phyloP scores from a whole-genome alignment of 2,888 invertebrate genomes.

The Entomobrya proxima region DNA sequence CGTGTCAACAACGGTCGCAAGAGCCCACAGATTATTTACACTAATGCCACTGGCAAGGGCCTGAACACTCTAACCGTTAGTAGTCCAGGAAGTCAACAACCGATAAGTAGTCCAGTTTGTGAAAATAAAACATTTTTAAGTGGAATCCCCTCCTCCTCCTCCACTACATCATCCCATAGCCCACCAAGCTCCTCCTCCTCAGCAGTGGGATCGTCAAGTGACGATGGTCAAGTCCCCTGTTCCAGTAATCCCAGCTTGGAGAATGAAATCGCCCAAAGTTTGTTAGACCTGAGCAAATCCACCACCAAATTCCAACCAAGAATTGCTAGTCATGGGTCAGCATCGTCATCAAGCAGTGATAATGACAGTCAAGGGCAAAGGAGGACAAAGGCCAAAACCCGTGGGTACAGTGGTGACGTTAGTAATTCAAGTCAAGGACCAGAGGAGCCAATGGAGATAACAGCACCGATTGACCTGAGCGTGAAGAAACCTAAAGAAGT shows the following conservation, averaged over 20 bases:
- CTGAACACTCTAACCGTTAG: slow-evolving; percentile 73
- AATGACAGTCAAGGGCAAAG: slow-evolving; percentile 53
- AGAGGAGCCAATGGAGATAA: slow-evolving; percentile 29
- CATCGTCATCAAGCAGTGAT: slow-evolving; percentile 13
- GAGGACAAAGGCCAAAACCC: slow-evolving; percentile 30
- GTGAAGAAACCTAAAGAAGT: slow-evolving; percentile 54
- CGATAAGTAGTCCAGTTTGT: slow-evolving; percentile 69
- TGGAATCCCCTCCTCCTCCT: not conserved
- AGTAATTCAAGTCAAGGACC: slow-evolving; percentile 44
- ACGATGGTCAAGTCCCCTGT: too few relatives aligned
- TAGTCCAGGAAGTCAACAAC: slow-evolving; percentile 70
- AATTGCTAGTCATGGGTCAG: slow-evolving; percentile 57
- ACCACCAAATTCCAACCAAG: slow-evolving; percentile 5
- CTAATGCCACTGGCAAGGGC: slow-evolving; percentile 66
- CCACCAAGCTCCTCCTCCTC: not conserved
- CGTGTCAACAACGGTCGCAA: slow-evolving; percentile 74
- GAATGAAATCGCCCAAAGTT: slow-evolving; percentile 84
- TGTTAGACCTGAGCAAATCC: slow-evolving; percentile 82
- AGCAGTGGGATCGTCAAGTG: not conserved
- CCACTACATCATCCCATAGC: not conserved
- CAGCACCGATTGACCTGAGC: slow-evolving; percentile 74
- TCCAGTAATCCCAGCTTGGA: slow-evolving; percentile 77
- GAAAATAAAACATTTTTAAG: slow-evolving; percentile 44
- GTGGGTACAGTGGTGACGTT: slow-evolving; percentile 48
- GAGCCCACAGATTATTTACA: slow-evolving; percentile 70